A percentile compares a stretch with the other conserved stretches of the same genome.
Evolutionary conservation across 2,797 vertebrate species (phyloP).

Genomic region (Dendrocincla fuliginosa): DNA sequence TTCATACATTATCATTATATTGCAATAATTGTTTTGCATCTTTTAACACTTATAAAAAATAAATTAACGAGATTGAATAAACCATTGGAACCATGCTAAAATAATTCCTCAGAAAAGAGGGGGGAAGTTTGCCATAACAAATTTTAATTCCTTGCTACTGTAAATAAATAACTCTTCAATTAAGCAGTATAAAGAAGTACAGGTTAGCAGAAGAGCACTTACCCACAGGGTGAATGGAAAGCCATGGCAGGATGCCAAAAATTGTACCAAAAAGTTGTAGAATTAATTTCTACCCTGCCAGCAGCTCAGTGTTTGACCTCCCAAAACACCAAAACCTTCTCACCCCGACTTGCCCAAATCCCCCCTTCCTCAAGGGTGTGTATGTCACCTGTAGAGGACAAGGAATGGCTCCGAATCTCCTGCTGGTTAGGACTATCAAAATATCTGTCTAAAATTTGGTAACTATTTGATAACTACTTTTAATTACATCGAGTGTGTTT

Average conservation of each 20-base stretch:
- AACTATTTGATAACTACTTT: not conserved
- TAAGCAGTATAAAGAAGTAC: slow-evolving; percentile 36
- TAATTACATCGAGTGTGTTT: not conserved
- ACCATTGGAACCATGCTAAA: slow-evolving; percentile 45
- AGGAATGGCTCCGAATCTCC: not conserved
- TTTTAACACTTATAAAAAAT: slow-evolving; percentile 74
- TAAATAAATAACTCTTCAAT: slow-evolving; percentile 74
- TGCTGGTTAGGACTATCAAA: not conserved
- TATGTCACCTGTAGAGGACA: not conserved
- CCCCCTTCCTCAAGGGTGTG: not conserved
- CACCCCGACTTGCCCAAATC: not conserved
- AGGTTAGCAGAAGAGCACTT: slow-evolving; percentile 40
- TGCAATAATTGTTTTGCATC: slow-evolving; percentile 58
- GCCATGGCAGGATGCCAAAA: not conserved
- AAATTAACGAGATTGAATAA: slow-evolving; percentile 73
- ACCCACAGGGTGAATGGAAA: not conserved
- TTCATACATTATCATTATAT: slow-evolving; percentile 68
- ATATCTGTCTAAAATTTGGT: not conserved
- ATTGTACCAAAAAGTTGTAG: not conserved
- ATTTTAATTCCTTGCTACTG: slow-evolving; percentile 37
- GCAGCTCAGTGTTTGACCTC: not conserved
- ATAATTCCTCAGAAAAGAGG: slow-evolving; percentile 61
- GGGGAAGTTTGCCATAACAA: slow-evolving; percentile 3
- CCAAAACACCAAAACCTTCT: not conserved
- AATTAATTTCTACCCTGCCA: not conserved